Conservation (phyloP, 2,888 invertebrate species). For the Aspidiotus destructor region DNA sequence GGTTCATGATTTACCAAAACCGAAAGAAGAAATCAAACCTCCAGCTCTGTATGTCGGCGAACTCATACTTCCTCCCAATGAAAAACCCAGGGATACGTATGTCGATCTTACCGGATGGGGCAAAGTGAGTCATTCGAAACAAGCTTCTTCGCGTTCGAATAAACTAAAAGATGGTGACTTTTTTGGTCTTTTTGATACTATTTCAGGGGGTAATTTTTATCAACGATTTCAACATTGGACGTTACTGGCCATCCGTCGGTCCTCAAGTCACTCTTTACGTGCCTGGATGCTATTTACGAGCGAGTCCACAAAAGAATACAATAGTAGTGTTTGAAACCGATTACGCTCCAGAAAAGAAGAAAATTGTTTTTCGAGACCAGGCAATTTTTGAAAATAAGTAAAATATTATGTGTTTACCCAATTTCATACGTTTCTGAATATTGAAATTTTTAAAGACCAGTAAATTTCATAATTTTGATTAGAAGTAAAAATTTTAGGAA, state of each 20-base stretch:
- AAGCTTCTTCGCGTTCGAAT: background rate
- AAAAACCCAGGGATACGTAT: constrained; percentile 37
- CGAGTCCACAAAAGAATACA: constrained; percentile 37
- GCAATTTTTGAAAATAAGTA: background rate
- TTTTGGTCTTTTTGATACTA: background rate
- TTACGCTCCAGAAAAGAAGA: constrained; percentile 7
- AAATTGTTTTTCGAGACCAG: background rate
- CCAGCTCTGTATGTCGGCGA: constrained; percentile 36
- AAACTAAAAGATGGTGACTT: no score
- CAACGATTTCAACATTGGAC: constrained; percentile 39
- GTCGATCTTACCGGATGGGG: constrained; percentile 39
- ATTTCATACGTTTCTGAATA: no score
- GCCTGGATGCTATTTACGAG: constrained; percentile 37
- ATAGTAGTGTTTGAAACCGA: constrained; percentile 38
- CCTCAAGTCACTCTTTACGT: constrained; percentile 39
- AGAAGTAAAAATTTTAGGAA: no score
- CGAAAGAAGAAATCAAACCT: background rate
- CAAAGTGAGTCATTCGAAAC: constrained; percentile 37
- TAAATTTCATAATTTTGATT: no score
- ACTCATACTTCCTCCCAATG: constrained; percentile 33
- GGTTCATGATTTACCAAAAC: constrained; percentile 33
- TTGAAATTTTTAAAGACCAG: no score
- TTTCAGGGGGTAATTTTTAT: constrained; percentile 39
- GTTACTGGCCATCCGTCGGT: constrained; percentile 39
- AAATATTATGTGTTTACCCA: no score